Conservation (phyloP, 2,113 vertebrate genomes). For the Crypturellus undulatus region DNA sequence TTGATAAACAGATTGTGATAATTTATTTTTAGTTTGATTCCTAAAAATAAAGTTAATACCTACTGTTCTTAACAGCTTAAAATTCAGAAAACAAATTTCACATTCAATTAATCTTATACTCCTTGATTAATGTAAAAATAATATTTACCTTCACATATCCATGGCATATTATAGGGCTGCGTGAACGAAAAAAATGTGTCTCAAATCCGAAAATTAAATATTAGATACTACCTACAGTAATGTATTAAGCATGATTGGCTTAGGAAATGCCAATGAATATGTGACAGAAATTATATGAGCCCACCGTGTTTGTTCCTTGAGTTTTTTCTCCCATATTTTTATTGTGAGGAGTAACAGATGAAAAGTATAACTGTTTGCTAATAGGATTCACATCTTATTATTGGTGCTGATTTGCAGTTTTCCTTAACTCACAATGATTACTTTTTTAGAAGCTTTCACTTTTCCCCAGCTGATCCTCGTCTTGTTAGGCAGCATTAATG, state of each 20-base stretch:
- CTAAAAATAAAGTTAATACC: not conserved
- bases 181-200: constrained; percentile 29
- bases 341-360: constrained; percentile 74
- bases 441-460: constrained; percentile 90
- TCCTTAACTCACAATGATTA: constrained; percentile 92
- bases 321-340: constrained; percentile 72
- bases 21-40: not conserved
- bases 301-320: constrained; percentile 52
- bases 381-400: constrained; percentile 92
- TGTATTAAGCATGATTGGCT: constrained; percentile 30
- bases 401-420: constrained; percentile 86
- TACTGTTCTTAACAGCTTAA: constrained; percentile 22
- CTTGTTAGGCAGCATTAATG: constrained; percentile 99
- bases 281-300: constrained; percentile 59
- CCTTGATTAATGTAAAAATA: constrained; percentile 35
- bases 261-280: constrained; percentile 39
- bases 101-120: not conserved
- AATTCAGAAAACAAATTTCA: constrained; percentile 33
- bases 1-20: not conserved
- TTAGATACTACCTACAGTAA: constrained; percentile 39
- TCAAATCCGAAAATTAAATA: constrained; percentile 77
- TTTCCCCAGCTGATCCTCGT: constrained; percentile 93
- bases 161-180: constrained; percentile 15
- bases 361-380: constrained; percentile 88
- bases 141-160: constrained; percentile 62